phyloP scores from a whole-genome alignment of 1,140 invertebrate genomes.

The Spodoptera litura region DNA sequence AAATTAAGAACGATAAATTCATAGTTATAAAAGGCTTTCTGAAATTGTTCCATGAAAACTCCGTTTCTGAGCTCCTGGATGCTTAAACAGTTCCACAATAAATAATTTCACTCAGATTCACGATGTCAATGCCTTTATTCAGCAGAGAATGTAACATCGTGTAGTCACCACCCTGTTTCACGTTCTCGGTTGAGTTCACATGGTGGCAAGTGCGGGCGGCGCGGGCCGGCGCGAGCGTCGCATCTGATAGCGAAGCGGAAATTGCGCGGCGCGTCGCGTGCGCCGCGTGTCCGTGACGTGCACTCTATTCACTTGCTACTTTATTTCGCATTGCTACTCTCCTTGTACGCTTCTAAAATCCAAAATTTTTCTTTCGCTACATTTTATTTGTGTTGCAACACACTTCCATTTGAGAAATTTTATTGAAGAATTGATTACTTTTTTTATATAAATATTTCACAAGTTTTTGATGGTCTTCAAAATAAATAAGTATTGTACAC shows the following conservation, averaged over 20 bases:
- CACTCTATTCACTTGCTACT: constrained; percentile 63
- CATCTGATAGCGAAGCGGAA: constrained; percentile 80
- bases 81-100: background rate
- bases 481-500: background rate
- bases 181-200: constrained; percentile 59
- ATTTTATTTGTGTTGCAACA: constrained; percentile 41
- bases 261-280: constrained; percentile 81
- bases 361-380: constrained; percentile 40
- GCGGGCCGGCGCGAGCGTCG: constrained; percentile 56
- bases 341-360: constrained; percentile 58
- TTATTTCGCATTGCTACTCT: constrained; percentile 68
- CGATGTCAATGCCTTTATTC: constrained; percentile 49
- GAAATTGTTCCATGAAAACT: background rate
- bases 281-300: constrained; percentile 74
- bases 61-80: background rate
- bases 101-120: constrained; percentile 7
- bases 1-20: background rate
- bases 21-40: background rate
- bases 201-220: constrained; percentile 48
- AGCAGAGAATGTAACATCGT: constrained; percentile 53
- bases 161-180: constrained; percentile 43
- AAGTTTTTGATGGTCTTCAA: too few relatives aligned
- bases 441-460: background rate
- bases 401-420: too few relatives aligned
- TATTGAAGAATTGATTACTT: too few relatives aligned